Conservation (phyloP, 1,140 invertebrate species). For the Anagrus nilaparvatae region DNA sequence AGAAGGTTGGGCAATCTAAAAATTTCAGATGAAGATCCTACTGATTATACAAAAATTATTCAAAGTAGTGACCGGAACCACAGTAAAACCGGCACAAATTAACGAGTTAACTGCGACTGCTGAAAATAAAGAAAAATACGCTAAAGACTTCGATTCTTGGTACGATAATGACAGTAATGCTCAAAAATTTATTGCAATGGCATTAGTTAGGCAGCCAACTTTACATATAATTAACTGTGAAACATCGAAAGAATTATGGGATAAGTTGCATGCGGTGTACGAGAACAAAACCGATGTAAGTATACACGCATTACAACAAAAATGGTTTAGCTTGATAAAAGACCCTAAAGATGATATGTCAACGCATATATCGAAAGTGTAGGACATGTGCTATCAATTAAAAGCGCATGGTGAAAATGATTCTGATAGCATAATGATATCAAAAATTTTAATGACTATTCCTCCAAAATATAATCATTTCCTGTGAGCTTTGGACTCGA, state of each 20-base stretch:
- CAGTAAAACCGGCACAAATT: constrained; percentile 6
- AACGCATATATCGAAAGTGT: constrained; percentile 19
- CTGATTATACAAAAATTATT: constrained; percentile 11
- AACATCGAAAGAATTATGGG: constrained; percentile 31
- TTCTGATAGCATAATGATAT: constrained; percentile 23
- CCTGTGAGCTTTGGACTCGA: constrained; percentile 20
- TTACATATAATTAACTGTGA: constrained; percentile 26
- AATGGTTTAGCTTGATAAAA: constrained; percentile 23
- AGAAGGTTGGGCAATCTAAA: constrained; percentile 17
- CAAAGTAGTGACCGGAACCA: constrained; percentile 7
- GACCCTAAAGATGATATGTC: constrained; percentile 15
- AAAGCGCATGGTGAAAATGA: constrained; percentile 18
- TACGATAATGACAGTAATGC: too few species aligned
- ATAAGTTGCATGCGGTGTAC: constrained; percentile 24
- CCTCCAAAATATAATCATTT: constrained; percentile 23
- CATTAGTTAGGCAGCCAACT: constrained; percentile 22
- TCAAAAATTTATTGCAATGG: too few species aligned
- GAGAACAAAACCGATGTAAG: constrained; percentile 31
- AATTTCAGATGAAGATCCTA: constrained; percentile 17
- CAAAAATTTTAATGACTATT: constrained; percentile 29
- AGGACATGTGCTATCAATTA: constrained; percentile 19
- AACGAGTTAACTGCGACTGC: neutral
- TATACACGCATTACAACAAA: constrained; percentile 28
- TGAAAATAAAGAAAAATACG: neutral
- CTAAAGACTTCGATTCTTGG: constrained; percentile 11